A percentile compares a stretch with the other conserved stretches of the same genome.
Conservation (phyloP, 2,888 invertebrate genomes). For the Cryptocheilus praepositus region DNA sequence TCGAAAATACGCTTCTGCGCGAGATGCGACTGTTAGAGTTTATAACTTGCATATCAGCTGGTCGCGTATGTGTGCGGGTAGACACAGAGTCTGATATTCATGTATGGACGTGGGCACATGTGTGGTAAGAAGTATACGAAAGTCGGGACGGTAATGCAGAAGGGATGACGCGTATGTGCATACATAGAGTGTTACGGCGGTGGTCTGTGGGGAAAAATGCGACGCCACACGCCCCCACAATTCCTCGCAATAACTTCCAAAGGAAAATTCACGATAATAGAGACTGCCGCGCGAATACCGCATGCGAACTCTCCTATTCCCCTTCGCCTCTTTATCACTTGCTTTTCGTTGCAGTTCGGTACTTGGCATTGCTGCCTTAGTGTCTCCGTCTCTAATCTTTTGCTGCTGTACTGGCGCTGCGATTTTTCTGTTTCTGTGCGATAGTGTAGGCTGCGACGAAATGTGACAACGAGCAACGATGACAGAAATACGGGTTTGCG, state of each 20-base stretch:
- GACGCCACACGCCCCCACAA: constrained; percentile 44
- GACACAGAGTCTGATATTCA: too few species aligned
- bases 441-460: too few species aligned
- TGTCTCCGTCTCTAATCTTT: too few species aligned
- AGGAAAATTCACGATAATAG: constrained; percentile 67
- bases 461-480: too few species aligned
- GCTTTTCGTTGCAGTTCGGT: constrained; percentile 10
- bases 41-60: too few species aligned
- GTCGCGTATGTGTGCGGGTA: too few species aligned
- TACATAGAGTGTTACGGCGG: constrained; percentile 14
- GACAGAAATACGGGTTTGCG: too few species aligned
- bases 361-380: constrained; percentile 6
- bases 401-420: too few species aligned
- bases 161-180: constrained; percentile 9
- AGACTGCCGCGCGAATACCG: constrained; percentile 59
- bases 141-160: neutral
- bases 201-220: constrained; percentile 57
- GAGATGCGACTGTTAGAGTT: too few species aligned
- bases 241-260: constrained; percentile 63
- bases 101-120: too few species aligned
- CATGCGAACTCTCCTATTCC: constrained; percentile 38
- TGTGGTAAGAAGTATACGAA: neutral
- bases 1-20: too few species aligned
- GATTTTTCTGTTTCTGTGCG: too few species aligned
- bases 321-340: constrained; percentile 8